Conservation (phyloP, 2,888 invertebrate species). For the Agonum fuliginosum region DNA sequence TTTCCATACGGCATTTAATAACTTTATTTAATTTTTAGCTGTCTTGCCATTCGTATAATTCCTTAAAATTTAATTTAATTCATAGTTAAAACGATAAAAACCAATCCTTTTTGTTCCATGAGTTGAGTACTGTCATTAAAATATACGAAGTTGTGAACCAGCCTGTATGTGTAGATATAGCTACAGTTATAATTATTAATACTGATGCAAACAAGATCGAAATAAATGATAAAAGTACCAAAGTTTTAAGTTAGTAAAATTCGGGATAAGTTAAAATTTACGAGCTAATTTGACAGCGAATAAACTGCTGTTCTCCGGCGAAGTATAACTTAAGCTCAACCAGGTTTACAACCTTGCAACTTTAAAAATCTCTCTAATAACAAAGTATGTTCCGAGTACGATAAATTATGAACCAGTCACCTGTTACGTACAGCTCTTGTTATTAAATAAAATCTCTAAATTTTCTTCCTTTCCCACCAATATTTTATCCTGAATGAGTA, state of each 20-base stretch:
- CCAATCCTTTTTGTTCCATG: too few relatives aligned
- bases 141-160: too few relatives aligned
- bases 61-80: too few relatives aligned
- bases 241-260: constrained; percentile 6
- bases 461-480: background rate
- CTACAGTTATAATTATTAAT: too few relatives aligned
- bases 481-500: background rate
- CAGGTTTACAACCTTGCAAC: constrained; percentile 19
- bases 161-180: too few relatives aligned
- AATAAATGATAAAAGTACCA: too few relatives aligned
- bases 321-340: constrained; percentile 13
- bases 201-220: too few relatives aligned
- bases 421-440: constrained; percentile 14
- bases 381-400: constrained; percentile 17
- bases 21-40: too few relatives aligned
- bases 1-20: too few relatives aligned
- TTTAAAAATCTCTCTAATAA: constrained; percentile 26
- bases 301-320: constrained; percentile 2
- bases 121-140: too few relatives aligned
- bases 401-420: constrained; percentile 39
- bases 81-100: too few relatives aligned
- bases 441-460: constrained; percentile 31
- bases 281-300: constrained; percentile 36
- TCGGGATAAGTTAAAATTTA: constrained; percentile 36
- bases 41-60: too few relatives aligned